Base-by-base conservation (phyloP, 2,113 vertebrate species). In the Sphaerodactylus townsendi region DNA sequence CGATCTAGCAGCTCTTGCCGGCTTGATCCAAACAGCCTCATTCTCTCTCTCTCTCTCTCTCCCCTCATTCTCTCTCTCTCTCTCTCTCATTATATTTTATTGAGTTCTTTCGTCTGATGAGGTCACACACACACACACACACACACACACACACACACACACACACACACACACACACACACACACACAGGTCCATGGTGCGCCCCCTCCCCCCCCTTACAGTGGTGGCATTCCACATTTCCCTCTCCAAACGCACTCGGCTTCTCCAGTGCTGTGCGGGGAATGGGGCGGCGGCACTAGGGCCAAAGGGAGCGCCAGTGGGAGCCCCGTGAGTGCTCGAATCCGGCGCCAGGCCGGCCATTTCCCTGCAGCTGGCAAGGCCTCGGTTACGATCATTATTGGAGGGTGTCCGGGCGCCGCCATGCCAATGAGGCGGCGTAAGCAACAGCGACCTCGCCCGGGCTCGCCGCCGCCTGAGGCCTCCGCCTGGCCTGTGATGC, bases 301-400 rank as follows among this genome's bases (percentile, higher is more conserved):
- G 53, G 19, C 14, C 30, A 25, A 39, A 33, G 15, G 3, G 65
- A 77, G 10, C 41, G 41, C n/a, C n/a, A n/a, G n/a, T n/a, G n/a
- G n/a, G n/a, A 50, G 19, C 0, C 23, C 41, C 37, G 37, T 4
- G 15, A 37, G 33, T 2, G 15, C 53, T 4, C 10, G 25, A 46
- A 59, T 50, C 44, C 4, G 35, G 77, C 7, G 46, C 14, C 50
- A 41, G 30, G 15, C 25, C 39, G 13, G 4, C 30, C 59, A 11
- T 80, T 73, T 79, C 87, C 70, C 73, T 68, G 66, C 17, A 84
- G 90, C 93, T 94, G 96, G 96, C 98, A 98, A 98, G 98, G 96
- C 98, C 98, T 98, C 97, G 97, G 98, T 98, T 98, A 98, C 88
- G 98, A 98, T 97, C 98, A 98, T 96, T 97, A 98, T 96, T 97